Evolutionary conservation across 2,797 vertebrate species (phyloP).

Genomic region (Pristis pectinata): DNA sequence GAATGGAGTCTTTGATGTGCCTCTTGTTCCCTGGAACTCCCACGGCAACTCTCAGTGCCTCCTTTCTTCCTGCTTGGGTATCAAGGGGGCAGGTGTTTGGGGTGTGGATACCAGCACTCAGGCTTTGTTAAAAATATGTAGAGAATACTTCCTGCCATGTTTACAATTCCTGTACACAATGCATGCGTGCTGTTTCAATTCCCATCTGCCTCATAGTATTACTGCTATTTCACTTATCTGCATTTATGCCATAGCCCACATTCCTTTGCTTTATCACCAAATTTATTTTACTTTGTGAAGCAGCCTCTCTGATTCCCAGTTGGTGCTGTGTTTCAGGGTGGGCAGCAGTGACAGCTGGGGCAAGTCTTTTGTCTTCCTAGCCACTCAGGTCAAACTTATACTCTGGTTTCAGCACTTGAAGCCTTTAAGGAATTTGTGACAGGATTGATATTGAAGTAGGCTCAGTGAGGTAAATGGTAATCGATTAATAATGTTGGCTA

Average conservation of each 20-base stretch:
- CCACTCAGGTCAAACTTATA: not conserved
- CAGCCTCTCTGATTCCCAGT: not conserved
- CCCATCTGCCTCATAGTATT: conserved; percentile 5
- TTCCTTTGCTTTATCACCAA: not conserved
- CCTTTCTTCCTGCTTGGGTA: not conserved
- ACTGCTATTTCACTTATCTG: conserved; percentile 23
- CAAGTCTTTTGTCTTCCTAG: not conserved
- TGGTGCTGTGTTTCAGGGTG: not conserved
- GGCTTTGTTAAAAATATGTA: not conserved
- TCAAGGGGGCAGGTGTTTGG: too few species aligned
- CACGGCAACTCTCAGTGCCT: not conserved
- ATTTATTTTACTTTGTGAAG: not conserved
- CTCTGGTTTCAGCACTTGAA: not conserved
- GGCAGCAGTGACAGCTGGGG: not conserved
- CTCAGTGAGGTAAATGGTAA: not conserved
- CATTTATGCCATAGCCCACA: not conserved
- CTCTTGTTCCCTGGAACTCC: not conserved
- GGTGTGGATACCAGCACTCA: not conserved
- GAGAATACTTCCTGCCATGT: not conserved
- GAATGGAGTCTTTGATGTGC: not conserved
- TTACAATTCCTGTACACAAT: not conserved
- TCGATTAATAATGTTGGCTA: not conserved
- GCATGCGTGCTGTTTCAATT: too few species aligned
- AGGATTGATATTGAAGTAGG: not conserved
- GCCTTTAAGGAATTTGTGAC: not conserved